Evolutionary conservation across 1,140 invertebrate genomes (phyloP), one percentile per base, ranked within the genome.

Genomic region (Elysia chlorotica): DNA sequence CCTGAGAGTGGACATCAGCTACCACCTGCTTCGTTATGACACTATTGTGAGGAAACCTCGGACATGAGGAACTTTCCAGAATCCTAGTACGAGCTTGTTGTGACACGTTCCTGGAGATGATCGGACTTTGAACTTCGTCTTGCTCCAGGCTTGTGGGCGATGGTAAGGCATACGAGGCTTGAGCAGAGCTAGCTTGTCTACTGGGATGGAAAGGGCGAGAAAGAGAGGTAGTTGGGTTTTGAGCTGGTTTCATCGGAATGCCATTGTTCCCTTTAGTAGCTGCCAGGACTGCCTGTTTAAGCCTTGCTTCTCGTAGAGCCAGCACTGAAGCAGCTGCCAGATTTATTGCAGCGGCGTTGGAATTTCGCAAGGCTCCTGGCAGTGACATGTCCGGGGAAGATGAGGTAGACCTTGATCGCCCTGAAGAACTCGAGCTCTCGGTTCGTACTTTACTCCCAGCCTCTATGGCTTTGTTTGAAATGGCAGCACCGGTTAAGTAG

Each of bases 361-460:
- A n/a, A n/a, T n/a, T n/a, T n/a, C n/a, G n/a, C n/a, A n/a, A n/a
- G n/a, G n/a, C n/a, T n/a, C n/a, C n/a, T n/a, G n/a, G n/a, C n/a
- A n/a, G n/a, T 30, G 69, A 53, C n/a, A 25, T n/a, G 2, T 62
- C 57, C 33, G 69, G 69, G n/a, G 69, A 63, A 6, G 59, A 71
- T 28, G 59, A 71, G 1, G 59, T 63, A 31, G 66, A 68, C 17
- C 28, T 17, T 23, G 69, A 63, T 30, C 17, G 19, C 30, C 37
- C 38, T 14, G 37, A 41, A 36, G 69, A 63, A 10, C 10, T 62
- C 2, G 37, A 63, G 10, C 10, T 6, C n/a, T 19, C n/a, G 3
- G 19, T 61, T 54, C 65, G 33, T 23, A 48, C 28, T 63, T 63
- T 71, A n/a, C n/a, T 48, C 10, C 41, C n/a, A 6, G 69, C 33